phyloP scores from a whole-genome alignment of 1,140 invertebrate species.

The Onthophagus taurus region DNA sequence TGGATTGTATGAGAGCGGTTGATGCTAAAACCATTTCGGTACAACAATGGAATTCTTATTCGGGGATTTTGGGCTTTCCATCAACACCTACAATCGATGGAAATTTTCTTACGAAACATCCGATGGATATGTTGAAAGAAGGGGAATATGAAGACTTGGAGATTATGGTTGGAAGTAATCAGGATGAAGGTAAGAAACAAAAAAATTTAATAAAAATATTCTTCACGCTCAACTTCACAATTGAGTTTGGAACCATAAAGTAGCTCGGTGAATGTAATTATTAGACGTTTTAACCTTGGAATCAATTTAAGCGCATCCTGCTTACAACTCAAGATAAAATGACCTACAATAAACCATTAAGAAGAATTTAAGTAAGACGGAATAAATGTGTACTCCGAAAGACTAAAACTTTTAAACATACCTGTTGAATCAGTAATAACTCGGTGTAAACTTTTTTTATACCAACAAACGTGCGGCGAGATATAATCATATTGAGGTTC shows the following conservation, averaged over 20 bases:
- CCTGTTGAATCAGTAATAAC: too few species aligned
- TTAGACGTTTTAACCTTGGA: too few species aligned
- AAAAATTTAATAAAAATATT: slow-evolving; percentile 5
- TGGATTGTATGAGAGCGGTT: slow-evolving; percentile 78
- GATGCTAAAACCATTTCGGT: slow-evolving; percentile 76
- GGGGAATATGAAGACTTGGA: slow-evolving; percentile 75
- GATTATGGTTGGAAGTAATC: slow-evolving; percentile 77
- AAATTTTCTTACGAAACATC: slow-evolving; percentile 72
- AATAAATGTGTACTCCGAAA: too few species aligned
- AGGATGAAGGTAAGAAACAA: slow-evolving; percentile 69
- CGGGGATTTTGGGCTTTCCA: slow-evolving; percentile 78
- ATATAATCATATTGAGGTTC: too few species aligned
- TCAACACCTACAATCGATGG: slow-evolving; percentile 83
- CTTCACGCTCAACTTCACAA: not conserved
- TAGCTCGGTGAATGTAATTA: too few species aligned
- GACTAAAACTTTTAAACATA: too few species aligned
- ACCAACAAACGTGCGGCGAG: too few species aligned
- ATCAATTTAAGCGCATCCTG: too few species aligned
- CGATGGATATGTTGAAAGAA: slow-evolving; percentile 68
- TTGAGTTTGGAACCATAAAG: not conserved
- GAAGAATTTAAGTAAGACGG: too few species aligned
- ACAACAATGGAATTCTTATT: slow-evolving; percentile 85
- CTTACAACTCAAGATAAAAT: too few species aligned
- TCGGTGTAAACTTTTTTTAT: too few species aligned
- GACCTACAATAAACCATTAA: too few species aligned